Evolutionary conservation across 2,113 vertebrate species (phyloP).

Genomic region (Tricholaema leucomelas): DNA sequence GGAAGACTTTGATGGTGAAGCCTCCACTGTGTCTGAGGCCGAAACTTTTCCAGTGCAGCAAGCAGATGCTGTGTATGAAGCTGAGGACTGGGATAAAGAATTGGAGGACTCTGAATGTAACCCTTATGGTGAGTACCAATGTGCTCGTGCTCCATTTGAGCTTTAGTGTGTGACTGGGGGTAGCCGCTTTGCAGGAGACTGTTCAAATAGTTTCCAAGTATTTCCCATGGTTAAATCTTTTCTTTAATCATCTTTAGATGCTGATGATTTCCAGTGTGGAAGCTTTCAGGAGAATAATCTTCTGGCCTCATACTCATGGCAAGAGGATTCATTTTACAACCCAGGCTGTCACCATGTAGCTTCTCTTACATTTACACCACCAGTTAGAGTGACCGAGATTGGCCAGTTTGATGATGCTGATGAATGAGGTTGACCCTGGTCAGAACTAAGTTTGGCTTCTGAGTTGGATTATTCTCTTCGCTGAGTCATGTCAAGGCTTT

Average conservation of each 20-base stretch:
- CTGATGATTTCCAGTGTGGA: conserved; percentile 68
- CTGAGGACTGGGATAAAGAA: conserved; percentile 80
- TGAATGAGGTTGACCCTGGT: conserved; percentile 60
- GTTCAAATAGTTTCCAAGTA: not conserved
- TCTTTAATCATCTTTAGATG: conserved; percentile 70
- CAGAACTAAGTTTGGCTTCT: conserved; percentile 23
- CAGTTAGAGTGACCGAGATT: conserved; percentile 60
- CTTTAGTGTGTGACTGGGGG: not conserved
- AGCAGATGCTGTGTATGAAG: not conserved
- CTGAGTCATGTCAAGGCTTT: not conserved
- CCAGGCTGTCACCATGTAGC: conserved; percentile 71
- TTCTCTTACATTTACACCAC: conserved; percentile 52
- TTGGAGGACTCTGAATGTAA: conserved; percentile 50
- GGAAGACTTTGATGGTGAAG: not conserved
- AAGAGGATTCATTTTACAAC: conserved; percentile 72
- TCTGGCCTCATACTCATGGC: conserved; percentile 48
- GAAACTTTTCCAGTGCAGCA: not conserved
- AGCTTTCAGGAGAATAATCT: conserved; percentile 68
- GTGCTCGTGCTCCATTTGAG: not conserved
- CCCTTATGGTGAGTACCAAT: conserved; percentile 72
- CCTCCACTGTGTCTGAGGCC: not conserved
- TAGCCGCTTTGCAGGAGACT: not conserved
- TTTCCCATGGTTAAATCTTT: conserved; percentile 2
- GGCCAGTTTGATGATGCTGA: conserved; percentile 82
- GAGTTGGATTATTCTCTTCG: not conserved